phyloP scores from a whole-genome alignment of 2,888 invertebrate genomes.

The Platerodrilus igneus region DNA sequence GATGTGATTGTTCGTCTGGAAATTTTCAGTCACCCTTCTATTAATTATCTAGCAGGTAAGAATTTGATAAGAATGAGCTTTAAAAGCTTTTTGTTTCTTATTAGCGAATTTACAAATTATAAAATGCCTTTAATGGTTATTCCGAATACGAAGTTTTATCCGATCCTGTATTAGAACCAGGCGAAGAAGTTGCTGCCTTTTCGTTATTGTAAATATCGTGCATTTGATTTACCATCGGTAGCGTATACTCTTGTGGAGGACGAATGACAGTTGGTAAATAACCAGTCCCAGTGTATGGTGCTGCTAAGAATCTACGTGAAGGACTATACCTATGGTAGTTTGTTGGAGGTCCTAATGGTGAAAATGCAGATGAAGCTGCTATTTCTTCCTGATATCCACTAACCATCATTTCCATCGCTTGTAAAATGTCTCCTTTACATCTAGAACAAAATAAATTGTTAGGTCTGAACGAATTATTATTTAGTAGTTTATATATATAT shows the following conservation, averaged over 20 bases:
- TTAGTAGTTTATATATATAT: neutral
- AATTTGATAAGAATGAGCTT: neutral
- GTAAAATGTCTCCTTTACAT: constrained; percentile 75
- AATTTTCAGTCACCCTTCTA: constrained; percentile 32
- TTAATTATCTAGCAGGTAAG: constrained; percentile 20
- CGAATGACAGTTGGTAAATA: constrained; percentile 75
- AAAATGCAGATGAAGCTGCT: constrained; percentile 63
- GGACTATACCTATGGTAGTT: constrained; percentile 58
- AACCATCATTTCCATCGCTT: constrained; percentile 89
- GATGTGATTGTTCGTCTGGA: constrained; percentile 47
- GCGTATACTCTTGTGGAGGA: constrained; percentile 44
- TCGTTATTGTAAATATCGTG: constrained; percentile 46
- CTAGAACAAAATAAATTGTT: constrained; percentile 31
- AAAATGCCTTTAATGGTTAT: constrained; percentile 35
- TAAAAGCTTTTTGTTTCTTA: neutral
- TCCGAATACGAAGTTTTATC: constrained; percentile 56
- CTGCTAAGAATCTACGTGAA: constrained; percentile 73
- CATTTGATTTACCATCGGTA: constrained; percentile 43
- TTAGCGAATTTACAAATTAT: constrained; percentile 12
- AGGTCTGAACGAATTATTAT: no score
- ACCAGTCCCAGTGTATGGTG: constrained; percentile 79
- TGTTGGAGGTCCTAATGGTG: constrained; percentile 61
- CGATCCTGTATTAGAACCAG: constrained; percentile 52
- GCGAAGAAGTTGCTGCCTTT: constrained; percentile 48
- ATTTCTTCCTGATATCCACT: constrained; percentile 50